Evolutionary conservation across 2,113 vertebrate species (phyloP).

Genomic region (Argyrosomus japonicus): DNA sequence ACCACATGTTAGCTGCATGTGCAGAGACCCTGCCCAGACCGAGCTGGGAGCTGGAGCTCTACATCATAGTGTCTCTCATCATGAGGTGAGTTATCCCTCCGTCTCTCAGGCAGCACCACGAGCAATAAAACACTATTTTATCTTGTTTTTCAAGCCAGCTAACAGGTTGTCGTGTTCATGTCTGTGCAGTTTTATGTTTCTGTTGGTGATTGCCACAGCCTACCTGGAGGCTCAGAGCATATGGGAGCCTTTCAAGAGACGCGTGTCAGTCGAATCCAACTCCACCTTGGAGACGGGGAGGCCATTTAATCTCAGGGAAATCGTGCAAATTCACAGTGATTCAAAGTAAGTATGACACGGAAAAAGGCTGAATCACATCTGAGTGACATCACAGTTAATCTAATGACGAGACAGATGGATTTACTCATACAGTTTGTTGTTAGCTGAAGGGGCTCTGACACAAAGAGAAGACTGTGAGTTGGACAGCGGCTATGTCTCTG

Average conservation of each 20-base stretch:
- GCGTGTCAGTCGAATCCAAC: slow-evolving; percentile 93
- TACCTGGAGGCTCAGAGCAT: slow-evolving; percentile 99
- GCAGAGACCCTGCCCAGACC: slow-evolving; percentile 95
- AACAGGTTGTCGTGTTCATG: slow-evolving; percentile 43
- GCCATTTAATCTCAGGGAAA: slow-evolving; percentile 98
- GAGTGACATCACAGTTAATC: not conserved
- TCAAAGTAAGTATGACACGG: slow-evolving; percentile 89
- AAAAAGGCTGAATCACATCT: not conserved
- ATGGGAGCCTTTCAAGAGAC: slow-evolving; percentile 97
- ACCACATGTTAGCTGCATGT: slow-evolving; percentile 96
- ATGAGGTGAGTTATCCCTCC: slow-evolving; percentile 87
- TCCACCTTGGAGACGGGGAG: slow-evolving; percentile 93
- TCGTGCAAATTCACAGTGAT: slow-evolving; percentile 94
- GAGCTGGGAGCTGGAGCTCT: slow-evolving; percentile 95
- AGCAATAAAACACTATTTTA: too few relatives aligned
- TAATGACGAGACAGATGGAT: not conserved
- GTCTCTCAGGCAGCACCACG: too few relatives aligned
- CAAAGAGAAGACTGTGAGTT: not conserved
- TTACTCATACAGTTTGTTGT: not conserved
- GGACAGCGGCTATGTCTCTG: not conserved
- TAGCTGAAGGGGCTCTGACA: not conserved
- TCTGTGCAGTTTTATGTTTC: slow-evolving; percentile 90
- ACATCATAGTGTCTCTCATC: slow-evolving; percentile 93
- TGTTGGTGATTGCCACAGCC: slow-evolving; percentile 95
- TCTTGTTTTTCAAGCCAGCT: not conserved